Evolutionary conservation across 2,888 invertebrate species (phyloP), one percentile per base, ranked within the genome.

Genomic region (Dusona sp.): DNA sequence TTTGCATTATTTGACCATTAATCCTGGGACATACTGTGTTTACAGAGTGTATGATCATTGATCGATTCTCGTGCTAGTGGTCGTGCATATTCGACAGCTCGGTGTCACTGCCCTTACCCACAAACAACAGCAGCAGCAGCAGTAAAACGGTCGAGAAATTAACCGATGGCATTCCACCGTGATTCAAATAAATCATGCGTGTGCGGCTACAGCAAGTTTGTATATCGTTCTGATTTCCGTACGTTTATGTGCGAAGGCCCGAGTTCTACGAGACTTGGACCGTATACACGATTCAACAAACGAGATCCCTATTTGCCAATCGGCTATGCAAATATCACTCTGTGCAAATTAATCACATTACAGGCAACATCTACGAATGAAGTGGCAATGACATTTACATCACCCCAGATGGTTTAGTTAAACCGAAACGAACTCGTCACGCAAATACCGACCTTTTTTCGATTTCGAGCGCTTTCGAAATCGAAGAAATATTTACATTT

Each of bases 41-140:
- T 45, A 45, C n/a, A 61, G 72, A 74, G 84, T 79, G 84, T 79
- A 80, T 88, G 88, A 87, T 88, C 89, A 78, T 84, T 81, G 83
- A 87, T 83, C 81, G 78, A 64, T 48, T 68, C 45, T 61, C 74
- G 77, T 54, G 65, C 42, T 67, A 54, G 70, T 77, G 72, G 73
- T 54, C 64, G 77, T 29, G 65, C 80, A 72, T 68, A 73, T 74
- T 65, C 64, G 72, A 84, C 79, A 84, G 36, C 54, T 42, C 83
- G 67, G 51, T 75, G 75, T 65, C 75, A 80, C 77, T 72, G 72
- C 73, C 73, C 54, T n/a, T n/a, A n/a, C n/a, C n/a, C n/a, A n/a
- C 51, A 36, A 57, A 57, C 72, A 75, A 48, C 29, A 19, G 7
- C 54, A 7, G 42, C 16, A 57, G 38, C 64, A 22, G 19, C 68